A percentile compares a stretch with the other conserved stretches of the same genome.
These are phyloP conservation scores for Lithophane leautieri DNA, from an alignment of 2,888 invertebrate genomes.

Conservation along the genomic window DNA sequence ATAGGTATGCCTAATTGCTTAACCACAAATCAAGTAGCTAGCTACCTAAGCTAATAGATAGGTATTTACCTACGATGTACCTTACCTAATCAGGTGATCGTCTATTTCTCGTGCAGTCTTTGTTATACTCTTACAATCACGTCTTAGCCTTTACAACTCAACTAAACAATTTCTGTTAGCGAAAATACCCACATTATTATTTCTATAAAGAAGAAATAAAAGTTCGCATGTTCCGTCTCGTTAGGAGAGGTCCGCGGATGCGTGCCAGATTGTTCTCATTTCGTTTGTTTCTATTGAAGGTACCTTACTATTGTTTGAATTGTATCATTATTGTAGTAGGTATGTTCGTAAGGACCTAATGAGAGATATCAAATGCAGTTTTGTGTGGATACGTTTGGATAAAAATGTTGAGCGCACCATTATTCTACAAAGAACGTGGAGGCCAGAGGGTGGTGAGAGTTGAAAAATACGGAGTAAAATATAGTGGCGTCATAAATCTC, in stretches of 20 bases:
- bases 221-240: conserved; percentile 69
- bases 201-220: conserved; percentile 52
- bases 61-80: neutral
- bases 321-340: conserved; percentile 63
- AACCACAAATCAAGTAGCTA: too few relatives aligned
- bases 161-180: conserved; percentile 45
- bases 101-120: neutral
- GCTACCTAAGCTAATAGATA: neutral
- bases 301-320: conserved; percentile 44
- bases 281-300: conserved; percentile 57
- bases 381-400: conserved; percentile 27
- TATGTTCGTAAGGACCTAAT: conserved; percentile 42
- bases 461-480: neutral
- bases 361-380: conserved; percentile 58
- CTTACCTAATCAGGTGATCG: neutral
- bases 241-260: conserved; percentile 62
- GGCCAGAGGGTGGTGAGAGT: neutral
- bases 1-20: too few relatives aligned
- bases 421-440: conserved; percentile 22
- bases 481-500: too few relatives aligned
- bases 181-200: conserved; percentile 52
- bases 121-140: neutral
- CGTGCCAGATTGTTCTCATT: conserved; percentile 65
- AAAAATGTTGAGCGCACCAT: conserved; percentile 10
- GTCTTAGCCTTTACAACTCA: neutral